Base-by-base conservation (phyloP, 2,888 invertebrate species). In the Nemoura dubitans region DNA sequence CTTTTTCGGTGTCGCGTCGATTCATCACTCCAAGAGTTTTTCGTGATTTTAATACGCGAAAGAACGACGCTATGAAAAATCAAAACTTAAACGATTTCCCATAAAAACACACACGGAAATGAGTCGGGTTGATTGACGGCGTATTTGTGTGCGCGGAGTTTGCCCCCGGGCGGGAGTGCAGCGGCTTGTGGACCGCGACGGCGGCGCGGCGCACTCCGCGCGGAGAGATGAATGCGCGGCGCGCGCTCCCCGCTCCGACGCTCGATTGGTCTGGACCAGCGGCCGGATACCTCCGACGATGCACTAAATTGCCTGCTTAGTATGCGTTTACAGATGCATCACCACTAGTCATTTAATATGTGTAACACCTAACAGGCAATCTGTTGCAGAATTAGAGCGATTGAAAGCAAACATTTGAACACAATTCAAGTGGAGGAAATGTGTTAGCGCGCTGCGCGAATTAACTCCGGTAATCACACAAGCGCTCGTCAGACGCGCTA, bases 211-310 rank as follows among this genome's bases (percentile, higher is more conserved):
- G 36, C 36, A 10, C 36, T 3, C 36, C 10, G 5, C 5, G 36
- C 36, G 59, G 78, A 78, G 78, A 78, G 78, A 27, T 78, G 21
- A 78, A 78, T 78, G 78, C 78, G 78, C 78, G 78, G 78, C 26
- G 78, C 2, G 14, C 3, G 59, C 59, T 1, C 14, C 10, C 2
- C 10, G 59, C 36, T 7, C 59, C 59, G 21, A 21, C 36, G 21
- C 59, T 59, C 59, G 21, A 2, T 59, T n/a, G n/a, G n/a, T n/a
- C n/a, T n/a, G n/a, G n/a, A 21, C 21, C 14, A 3, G 14, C 1
- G 16, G 21, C 21, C 1, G 59, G 59, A 59, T 59, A 7, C 36
- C 36, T 36, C 36, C 59, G 21, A 59, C 21, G 21, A 59, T 59
- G 21, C 59, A 7, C 21, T 21, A 59, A 59, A 36, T 36, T 21